Conservation (phyloP, 1,140 invertebrate species). For the Sitodiplosis mosellana region DNA sequence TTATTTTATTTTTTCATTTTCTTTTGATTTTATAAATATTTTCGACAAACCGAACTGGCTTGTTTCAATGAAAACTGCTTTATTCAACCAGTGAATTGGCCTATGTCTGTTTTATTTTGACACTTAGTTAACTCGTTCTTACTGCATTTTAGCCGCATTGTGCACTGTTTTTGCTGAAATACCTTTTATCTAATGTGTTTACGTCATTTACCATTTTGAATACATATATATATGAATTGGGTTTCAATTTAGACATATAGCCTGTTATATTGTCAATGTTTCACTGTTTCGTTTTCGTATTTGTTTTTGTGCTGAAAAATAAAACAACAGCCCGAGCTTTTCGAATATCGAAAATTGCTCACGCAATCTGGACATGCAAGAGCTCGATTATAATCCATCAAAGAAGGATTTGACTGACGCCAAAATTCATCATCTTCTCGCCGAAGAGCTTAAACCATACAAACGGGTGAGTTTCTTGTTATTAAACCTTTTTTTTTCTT, state of each 20-base stretch:
- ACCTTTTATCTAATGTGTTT: not conserved
- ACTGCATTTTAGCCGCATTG: not conserved
- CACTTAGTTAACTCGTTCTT: not conserved
- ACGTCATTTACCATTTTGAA: too few relatives aligned
- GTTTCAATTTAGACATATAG: too few relatives aligned
- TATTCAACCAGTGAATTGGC: too few relatives aligned
- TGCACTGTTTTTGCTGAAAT: not conserved
- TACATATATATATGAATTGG: too few relatives aligned
- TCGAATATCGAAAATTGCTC: slow-evolving; percentile 54
- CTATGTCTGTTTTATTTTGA: too few relatives aligned
- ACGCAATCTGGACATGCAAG: slow-evolving; percentile 83
- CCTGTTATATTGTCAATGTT: too few relatives aligned
- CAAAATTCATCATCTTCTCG: slow-evolving; percentile 79
- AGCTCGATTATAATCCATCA: slow-evolving; percentile 79
- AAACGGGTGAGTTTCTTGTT: slow-evolving; percentile 50
- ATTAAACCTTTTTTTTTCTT: not conserved
- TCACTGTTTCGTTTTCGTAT: too few relatives aligned
- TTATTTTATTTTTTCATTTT: not conserved
- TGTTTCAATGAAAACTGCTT: too few relatives aligned
- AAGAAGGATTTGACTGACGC: slow-evolving; percentile 82
- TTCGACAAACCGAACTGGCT: too few relatives aligned
- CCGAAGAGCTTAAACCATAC: slow-evolving; percentile 77
- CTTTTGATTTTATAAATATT: not conserved
- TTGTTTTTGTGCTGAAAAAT: too few relatives aligned
- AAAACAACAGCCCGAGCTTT: slow-evolving; percentile 43